Base-by-base conservation (phyloP, 2,113 vertebrate species). In the Nothocercus nigrocapillus region DNA sequence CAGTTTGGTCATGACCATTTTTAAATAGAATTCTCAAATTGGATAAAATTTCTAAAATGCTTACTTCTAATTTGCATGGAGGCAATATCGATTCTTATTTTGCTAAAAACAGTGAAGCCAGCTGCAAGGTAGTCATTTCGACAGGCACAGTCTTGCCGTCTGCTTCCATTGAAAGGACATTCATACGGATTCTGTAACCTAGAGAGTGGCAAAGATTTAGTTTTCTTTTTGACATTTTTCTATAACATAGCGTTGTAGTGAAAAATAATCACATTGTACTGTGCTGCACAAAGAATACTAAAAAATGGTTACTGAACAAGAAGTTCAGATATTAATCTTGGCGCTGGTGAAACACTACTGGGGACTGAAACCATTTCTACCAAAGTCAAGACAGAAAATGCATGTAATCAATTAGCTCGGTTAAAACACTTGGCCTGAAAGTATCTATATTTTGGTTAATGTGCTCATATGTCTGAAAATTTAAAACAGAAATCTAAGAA, bases 141-240 rank as follows among this genome's bases (percentile, higher is more conserved):
- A 94, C 99, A 99, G 18, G 94, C 95, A 68, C 99, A 99, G 93
- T 99, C 98, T 94, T 98, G 98, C 80, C 97, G 98, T 76, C 99
- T 98, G 93, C 98, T 99, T 97, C 99, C 99, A 61, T 99, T 99
- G 80, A 98, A 99, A 49, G 99, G 99, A 73, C 99, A 99, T 62
- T 99, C 98, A 42, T 99, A 99, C 2, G 99, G 99, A 96, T 99
- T 99, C 95, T 98, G 98, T 74, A 99, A 74, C 94, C 99, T 99
- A 88, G 18, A 95, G 85, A 88, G 93, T 0, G 80, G 63, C 15
- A 95, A 76, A 91, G 32, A 54, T 34, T 88, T 77, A 58, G 2
- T 40, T 87, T 77, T 82, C 34, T 6, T 63, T 91, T 84, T 58
- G 36, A 22, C 27, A 73, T 34, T 73, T 80, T 80, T 78, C 40